Base-by-base conservation (phyloP, 2,888 invertebrate genomes). In the Harmothoe impar region DNA sequence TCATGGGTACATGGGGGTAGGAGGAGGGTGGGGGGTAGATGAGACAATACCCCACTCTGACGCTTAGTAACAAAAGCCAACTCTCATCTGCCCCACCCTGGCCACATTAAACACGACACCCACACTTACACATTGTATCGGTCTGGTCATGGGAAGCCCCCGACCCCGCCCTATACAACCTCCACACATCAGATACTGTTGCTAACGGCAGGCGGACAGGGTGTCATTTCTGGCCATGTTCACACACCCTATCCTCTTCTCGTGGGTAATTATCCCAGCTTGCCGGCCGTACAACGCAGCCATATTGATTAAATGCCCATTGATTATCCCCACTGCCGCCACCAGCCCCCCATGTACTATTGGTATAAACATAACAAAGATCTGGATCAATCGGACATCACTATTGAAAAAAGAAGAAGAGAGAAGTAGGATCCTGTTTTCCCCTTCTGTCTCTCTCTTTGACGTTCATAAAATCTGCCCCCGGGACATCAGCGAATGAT, bases 11-110 rank as follows among this genome's bases (percentile, higher is more conserved):
- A 43, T 43, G 43, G 43, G 43, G 43, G 43, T 43, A 10, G 10
- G 43, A 43, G 3, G 43, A 10, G 3, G 43, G 43, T 3, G 43
- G 43, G 43, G 43, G 43, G 43, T 10, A 7, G 43, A 43, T 43
- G 43, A 43, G 43, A 43, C 43, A 43, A 43, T 62, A 20, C 62
- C 1, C 62, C 62, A 72, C 31, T 72, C 31, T 72, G 29, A 72
- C 29, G 72, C 72, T 72, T 72, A 72, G 31, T 3, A 72, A 72
- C 72, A 72, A 72, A 29, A 72, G 72, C 72, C 72, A 72, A 72
- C 72, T 15, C 31, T 29, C 72, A 72, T 29, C 29, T 72, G 72
- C 31, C 31, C 25, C 29, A 43, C 29, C 72, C 25, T 72, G 31
- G 5, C 72, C 20, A 72, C 25, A 29, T 25, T 29, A 72, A 72